phyloP scores from a whole-genome alignment of 53 echinoderm and acorn worm species.

The Zoroaster sp. region DNA sequence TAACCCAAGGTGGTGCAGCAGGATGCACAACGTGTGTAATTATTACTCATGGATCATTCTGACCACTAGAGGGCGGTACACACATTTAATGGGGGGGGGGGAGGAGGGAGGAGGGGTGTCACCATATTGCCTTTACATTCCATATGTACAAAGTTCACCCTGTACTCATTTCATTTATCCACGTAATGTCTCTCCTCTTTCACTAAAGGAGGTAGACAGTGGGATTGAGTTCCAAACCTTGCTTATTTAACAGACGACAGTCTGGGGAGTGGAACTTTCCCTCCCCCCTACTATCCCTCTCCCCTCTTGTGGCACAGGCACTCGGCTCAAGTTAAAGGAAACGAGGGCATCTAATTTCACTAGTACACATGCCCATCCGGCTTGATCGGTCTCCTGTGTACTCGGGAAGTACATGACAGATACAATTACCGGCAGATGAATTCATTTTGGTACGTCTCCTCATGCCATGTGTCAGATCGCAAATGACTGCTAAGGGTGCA shows the following conservation, averaged over 20 bases:
- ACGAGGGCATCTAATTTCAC: conserved; percentile 12
- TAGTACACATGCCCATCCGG: background rate
- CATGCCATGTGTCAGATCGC: background rate
- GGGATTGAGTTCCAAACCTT: background rate
- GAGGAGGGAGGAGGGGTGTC: too few relatives aligned
- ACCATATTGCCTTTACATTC: too few relatives aligned
- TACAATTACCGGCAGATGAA: conserved; percentile 46
- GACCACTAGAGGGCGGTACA: conserved; percentile 41
- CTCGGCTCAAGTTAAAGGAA: background rate
- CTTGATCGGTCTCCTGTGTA: conserved; percentile 5
- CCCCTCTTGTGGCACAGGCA: background rate
- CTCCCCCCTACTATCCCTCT: background rate
- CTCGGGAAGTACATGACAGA: conserved; percentile 27
- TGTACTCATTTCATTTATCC: too few relatives aligned
- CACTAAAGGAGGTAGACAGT: background rate
- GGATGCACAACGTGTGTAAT: background rate
- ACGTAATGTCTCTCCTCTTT: too few relatives aligned
- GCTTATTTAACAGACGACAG: background rate
- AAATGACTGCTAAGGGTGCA: background rate
- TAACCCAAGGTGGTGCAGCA: background rate
- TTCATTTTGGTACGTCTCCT: conserved; percentile 22
- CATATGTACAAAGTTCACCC: too few relatives aligned
- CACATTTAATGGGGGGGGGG: background rate
- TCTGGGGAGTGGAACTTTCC: background rate
- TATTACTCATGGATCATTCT: background rate